Evolutionary conservation across 2,113 vertebrate species (phyloP), one percentile per base, ranked within the genome.

Genomic region (Lycaon pictus): DNA sequence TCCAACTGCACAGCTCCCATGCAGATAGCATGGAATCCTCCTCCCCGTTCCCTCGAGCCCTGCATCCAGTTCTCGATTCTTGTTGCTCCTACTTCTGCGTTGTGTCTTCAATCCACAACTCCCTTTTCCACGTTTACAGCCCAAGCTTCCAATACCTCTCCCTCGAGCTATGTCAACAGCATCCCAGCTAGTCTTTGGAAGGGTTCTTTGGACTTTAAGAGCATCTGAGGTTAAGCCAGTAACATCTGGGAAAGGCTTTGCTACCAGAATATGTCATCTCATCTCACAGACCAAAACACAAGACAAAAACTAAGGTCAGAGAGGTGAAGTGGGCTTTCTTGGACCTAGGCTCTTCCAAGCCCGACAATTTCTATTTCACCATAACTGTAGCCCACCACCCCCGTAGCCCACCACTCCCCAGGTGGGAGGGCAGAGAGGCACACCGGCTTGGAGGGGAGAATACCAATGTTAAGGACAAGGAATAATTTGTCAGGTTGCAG

Each of bases 141-240:
- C 43, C 76, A 93, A 84, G 32, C 35, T 65, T 81, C 80, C 51
- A 20, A 9, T 92, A 83, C 27, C 8, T 55, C n/a, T 91, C 35
- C 79, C 76, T 63, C 63, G 4, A 93, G 53, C 27, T 84, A 65
- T 60, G 56, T 25, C 77, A 83, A 62, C 67, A 85, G 53, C 22
- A 72, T 71, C 67, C 43, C 58, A 77, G 53, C 55, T 80, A 85
- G 58, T 94, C 63, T 97, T 95, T 56, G 35, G 22, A 88, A 71
- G 71, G n/a, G 77, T 95, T 56, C 22, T 74, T 53, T 48, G 32
- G 25, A n/a, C 19, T 71, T 95, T 95, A 82, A 90, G 56, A 82
- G 92, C 51, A 58, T 89, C 79, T 51, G 77, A 88, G 48, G 32
- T 88, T 77, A 90, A 95, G 56, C n/a, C 53, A 74, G 37, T 94